A percentile compares a stretch with the other conserved stretches of the same genome.
phyloP scores from a whole-genome alignment of 2,113 vertebrate genomes.

The Danio rerio region GRCz12tu NC_133180.1:29853501-29854000 shows the following conservation, averaged over 20 bases:
- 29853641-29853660: conserved; percentile 78
- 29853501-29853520: background rate
- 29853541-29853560: background rate
- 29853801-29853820: conserved; percentile 71
- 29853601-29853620: conserved; percentile 80
- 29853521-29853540: background rate
- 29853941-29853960: background rate
- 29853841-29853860: background rate
- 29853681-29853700: no score
- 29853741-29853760: conserved; percentile 72
- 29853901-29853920: background rate
- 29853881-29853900: background rate
- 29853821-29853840: background rate
- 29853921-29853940: background rate
- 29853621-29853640: conserved; percentile 74
- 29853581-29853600: conserved; percentile 21
- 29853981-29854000: conserved; percentile 72
- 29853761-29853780: conserved; percentile 79
- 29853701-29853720: background rate
- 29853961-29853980: conserved; percentile 70
- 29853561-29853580: background rate
- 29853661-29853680: background rate
- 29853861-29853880: background rate
- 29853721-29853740: background rate
- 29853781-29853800: conserved; percentile 80